These are phyloP conservation scores for Apis cerana DNA, from an alignment of 1,140 invertebrate genomes.

Conservation along the genomic window DNA sequence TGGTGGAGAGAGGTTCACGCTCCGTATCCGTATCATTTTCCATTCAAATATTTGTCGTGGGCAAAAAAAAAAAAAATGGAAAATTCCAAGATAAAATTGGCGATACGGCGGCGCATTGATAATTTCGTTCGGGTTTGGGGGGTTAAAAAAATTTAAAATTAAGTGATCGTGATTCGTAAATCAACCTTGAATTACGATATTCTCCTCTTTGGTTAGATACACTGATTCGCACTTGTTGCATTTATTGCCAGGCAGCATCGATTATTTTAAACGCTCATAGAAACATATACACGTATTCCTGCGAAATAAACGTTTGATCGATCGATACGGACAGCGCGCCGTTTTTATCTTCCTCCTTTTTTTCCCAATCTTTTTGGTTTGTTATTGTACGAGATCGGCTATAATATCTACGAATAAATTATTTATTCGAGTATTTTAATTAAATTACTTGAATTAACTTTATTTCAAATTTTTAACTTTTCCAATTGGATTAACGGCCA, in stretches of 20 bases:
- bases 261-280: constrained; percentile 22
- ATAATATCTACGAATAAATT: too few relatives aligned
- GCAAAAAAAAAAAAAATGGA: too few relatives aligned
- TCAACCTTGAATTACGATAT: background rate
- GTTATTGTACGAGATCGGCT: too few relatives aligned
- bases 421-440: too few relatives aligned
- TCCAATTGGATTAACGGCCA: too few relatives aligned
- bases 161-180: background rate
- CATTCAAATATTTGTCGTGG: too few relatives aligned
- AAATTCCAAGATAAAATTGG: background rate
- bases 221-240: background rate
- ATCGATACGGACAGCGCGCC: background rate
- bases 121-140: too few relatives aligned
- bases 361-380: too few relatives aligned
- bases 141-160: too few relatives aligned
- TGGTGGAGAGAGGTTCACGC: too few relatives aligned
- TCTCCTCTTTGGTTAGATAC: constrained; percentile 19
- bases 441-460: too few relatives aligned
- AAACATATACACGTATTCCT: background rate
- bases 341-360: background rate
- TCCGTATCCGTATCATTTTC: background rate
- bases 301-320: constrained; percentile 3
- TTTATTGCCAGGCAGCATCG: constrained; percentile 13
- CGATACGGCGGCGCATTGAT: background rate
- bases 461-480: too few relatives aligned